Conservation (phyloP, 1,140 invertebrate genomes). For the Chrysoperla carnea region DNA sequence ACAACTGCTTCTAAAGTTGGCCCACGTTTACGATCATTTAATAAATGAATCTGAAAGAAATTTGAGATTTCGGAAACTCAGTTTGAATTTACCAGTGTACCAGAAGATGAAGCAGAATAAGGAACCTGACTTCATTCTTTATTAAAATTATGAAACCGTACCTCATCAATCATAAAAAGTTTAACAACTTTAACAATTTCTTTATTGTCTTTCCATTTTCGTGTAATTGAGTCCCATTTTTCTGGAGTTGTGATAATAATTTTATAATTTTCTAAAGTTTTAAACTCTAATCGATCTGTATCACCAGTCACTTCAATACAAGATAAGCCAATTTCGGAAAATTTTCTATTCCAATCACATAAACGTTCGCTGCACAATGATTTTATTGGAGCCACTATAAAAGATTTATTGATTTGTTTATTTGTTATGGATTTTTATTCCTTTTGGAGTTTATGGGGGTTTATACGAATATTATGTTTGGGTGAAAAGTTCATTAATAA, state of each 20-base stretch:
- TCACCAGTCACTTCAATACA: slow-evolving; percentile 62
- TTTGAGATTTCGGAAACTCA: too few species aligned
- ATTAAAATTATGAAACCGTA: too few species aligned
- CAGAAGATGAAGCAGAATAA: too few species aligned
- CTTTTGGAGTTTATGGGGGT: too few species aligned
- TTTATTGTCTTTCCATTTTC: slow-evolving; percentile 48
- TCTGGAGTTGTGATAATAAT: slow-evolving; percentile 70
- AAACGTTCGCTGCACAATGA: slow-evolving; percentile 54
- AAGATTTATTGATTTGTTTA: slow-evolving; percentile 7
- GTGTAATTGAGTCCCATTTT: slow-evolving; percentile 67
- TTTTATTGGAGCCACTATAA: slow-evolving; percentile 64
- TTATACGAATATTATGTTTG: too few species aligned
- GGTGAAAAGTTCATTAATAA: too few species aligned
- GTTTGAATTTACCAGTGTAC: too few species aligned
- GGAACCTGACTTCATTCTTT: too few species aligned
- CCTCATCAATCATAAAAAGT: slow-evolving; percentile 70
- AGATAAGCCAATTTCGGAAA: slow-evolving; percentile 37
- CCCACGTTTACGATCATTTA: slow-evolving; percentile 50
- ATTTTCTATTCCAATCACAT: slow-evolving; percentile 54
- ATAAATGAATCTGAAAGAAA: slow-evolving; percentile 34
- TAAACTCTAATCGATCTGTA: slow-evolving; percentile 41
- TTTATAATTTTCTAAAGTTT: slow-evolving; percentile 23
- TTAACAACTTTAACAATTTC: slow-evolving; percentile 40
- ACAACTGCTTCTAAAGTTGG: slow-evolving; percentile 64
- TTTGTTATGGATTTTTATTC: too few species aligned